Percentiles rank a stretch among this genome's conserved stretches.
These are phyloP conservation scores for Acanthaster planci DNA, from an alignment of 35 echinoderm and acorn worm genomes.

Conservation along the genomic window DNA sequence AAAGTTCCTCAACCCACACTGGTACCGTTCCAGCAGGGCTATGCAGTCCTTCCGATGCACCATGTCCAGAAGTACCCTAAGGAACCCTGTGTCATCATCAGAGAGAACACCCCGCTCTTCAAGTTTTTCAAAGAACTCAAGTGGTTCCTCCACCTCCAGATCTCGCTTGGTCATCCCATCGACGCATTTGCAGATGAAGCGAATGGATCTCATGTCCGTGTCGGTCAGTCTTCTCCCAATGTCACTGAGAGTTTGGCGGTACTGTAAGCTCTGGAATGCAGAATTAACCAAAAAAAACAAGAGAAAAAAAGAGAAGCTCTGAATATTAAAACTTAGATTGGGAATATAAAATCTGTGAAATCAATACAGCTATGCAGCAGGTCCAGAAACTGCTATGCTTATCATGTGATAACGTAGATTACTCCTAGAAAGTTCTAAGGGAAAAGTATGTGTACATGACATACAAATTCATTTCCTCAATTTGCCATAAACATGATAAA, in stretches of 20 bases:
- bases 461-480: too few species aligned
- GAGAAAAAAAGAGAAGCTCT: background rate
- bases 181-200: constrained; percentile 44
- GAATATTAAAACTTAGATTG: background rate
- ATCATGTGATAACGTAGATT: too few species aligned
- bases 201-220: constrained; percentile 4
- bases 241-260: background rate
- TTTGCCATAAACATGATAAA: too few species aligned
- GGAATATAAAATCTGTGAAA: background rate
- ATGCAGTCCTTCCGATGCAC: constrained; percentile 34
- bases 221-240: background rate
- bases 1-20: background rate
- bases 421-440: too few species aligned
- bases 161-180: constrained; percentile 38
- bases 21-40: background rate
- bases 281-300: too few species aligned
- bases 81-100: background rate
- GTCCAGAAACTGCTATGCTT: too few species aligned
- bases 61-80: background rate
- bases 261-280: background rate
- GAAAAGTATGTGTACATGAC: too few species aligned
- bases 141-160: constrained; percentile 13
- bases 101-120: constrained; percentile 35
- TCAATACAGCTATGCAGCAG: too few species aligned
- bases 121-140: constrained; percentile 27